Conservation (phyloP, 2,113 vertebrate species). For the Xiphophorus maculatus region DNA sequence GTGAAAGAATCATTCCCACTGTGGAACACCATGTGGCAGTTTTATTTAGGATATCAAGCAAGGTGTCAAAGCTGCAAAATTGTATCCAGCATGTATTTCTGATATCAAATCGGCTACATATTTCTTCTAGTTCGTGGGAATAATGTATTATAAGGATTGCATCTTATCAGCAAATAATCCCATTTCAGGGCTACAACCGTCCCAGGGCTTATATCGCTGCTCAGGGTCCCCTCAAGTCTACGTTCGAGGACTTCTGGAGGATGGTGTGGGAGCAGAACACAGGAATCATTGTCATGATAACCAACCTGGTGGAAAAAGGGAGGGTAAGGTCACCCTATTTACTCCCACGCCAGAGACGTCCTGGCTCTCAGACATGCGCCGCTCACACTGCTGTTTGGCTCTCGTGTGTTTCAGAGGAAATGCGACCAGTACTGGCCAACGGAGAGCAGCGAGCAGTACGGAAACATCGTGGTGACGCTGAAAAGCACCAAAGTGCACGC, state of each 20-base stretch:
- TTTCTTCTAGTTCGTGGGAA: background rate
- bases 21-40: background rate
- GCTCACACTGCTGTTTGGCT: background rate
- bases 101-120: background rate
- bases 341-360: background rate
- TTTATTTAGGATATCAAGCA: conserved; percentile 18
- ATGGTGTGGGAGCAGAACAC: conserved; percentile 99
- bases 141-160: conserved; percentile 3
- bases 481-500: conserved; percentile 95
- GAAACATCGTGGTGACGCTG: conserved; percentile 92
- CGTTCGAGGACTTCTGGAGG: conserved; percentile 99
- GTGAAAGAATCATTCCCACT: conserved; percentile 1
- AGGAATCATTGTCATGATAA: conserved; percentile 97
- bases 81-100: background rate
- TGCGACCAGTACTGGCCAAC: conserved; percentile 99
- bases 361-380: background rate
- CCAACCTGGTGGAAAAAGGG: conserved; percentile 98
- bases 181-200: conserved; percentile 93
- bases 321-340: conserved; percentile 82
- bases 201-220: conserved; percentile 96
- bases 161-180: conserved; percentile 19
- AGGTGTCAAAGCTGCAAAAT: conserved; percentile 7
- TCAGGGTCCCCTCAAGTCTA: conserved; percentile 97
- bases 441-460: conserved; percentile 96
- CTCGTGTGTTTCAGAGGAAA: conserved; percentile 85